These are phyloP conservation scores for Drosophila formosana DNA, from an alignment of 2,888 invertebrate species.

Conservation along the genomic window DNA sequence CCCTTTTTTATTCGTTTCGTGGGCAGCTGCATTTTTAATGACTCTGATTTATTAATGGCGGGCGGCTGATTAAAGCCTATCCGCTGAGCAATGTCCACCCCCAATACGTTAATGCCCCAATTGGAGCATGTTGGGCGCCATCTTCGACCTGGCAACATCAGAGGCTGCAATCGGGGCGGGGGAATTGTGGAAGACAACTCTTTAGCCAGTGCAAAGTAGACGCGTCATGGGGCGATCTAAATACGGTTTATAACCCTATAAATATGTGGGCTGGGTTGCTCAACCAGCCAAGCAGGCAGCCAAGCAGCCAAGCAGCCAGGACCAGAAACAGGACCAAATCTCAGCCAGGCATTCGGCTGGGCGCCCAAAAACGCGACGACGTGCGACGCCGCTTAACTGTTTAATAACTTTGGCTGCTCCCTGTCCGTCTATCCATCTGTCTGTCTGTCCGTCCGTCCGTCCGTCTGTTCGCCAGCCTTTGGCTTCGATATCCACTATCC, in stretches of 20 bases:
- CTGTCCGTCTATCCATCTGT: slow-evolving; percentile 16
- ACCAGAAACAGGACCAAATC: slow-evolving; percentile 26
- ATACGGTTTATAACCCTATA: slow-evolving; percentile 57
- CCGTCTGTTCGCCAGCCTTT: slow-evolving; percentile 20
- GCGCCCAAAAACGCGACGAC: slow-evolving; percentile 76
- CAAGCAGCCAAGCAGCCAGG: not conserved
- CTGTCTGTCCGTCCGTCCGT: slow-evolving; percentile 51
- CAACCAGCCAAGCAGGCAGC: not conserved
- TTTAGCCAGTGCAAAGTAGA: slow-evolving; percentile 23
- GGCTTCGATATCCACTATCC: slow-evolving; percentile 10
- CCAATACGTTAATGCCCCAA: slow-evolving; percentile 55
- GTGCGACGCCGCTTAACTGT: slow-evolving; percentile 80
- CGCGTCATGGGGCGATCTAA: slow-evolving; percentile 52
- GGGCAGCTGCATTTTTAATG: slow-evolving; percentile 84
- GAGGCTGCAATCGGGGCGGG: not conserved
- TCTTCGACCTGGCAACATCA: slow-evolving; percentile 66
- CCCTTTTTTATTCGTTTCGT: slow-evolving; percentile 51
- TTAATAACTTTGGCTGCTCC: slow-evolving; percentile 73
- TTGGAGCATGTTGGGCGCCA: slow-evolving; percentile 66
- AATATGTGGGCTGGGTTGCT: slow-evolving; percentile 18
- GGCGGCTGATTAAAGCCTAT: slow-evolving; percentile 83
- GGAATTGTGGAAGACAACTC: slow-evolving; percentile 44
- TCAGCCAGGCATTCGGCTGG: slow-evolving; percentile 41
- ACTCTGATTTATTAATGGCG: slow-evolving; percentile 85
- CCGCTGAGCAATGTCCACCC: slow-evolving; percentile 41